A percentile compares a stretch with the other conserved stretches of the same genome.
Conservation (phyloP, 2,888 invertebrate genomes). For the Melinaea menophilus region DNA sequence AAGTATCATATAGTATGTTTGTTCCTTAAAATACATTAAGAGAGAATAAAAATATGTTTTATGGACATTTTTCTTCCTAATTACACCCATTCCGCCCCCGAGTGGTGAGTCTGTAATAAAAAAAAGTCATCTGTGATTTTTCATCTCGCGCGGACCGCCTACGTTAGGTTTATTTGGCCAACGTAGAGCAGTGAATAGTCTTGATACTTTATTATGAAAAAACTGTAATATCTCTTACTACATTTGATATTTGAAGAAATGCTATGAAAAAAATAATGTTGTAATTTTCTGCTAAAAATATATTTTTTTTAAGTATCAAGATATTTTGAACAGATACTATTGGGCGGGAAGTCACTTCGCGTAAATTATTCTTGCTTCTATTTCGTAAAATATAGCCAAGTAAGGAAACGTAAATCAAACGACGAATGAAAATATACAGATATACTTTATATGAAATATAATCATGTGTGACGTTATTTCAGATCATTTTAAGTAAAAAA, state of each 20-base stretch:
- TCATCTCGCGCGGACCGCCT: constrained; percentile 68
- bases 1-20: no score
- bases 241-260: background rate
- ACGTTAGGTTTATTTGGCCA: constrained; percentile 42
- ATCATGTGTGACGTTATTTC: background rate
- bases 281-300: background rate
- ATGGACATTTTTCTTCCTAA: constrained; percentile 53
- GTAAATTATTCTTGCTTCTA: constrained; percentile 34
- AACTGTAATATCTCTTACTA: background rate
- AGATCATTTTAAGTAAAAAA: background rate
- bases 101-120: constrained; percentile 64
- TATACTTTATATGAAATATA: background rate
- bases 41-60: background rate
- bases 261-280: background rate
- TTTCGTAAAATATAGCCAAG: constrained; percentile 29
- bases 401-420: constrained; percentile 14
- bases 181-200: constrained; percentile 11
- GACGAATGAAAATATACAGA: constrained; percentile 8
- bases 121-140: constrained; percentile 69
- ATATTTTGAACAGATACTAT: constrained; percentile 23
- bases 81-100: constrained; percentile 50
- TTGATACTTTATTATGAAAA: constrained; percentile 23
- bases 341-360: constrained; percentile 29
- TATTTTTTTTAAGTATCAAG: constrained; percentile 14
- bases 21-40: background rate